Base-by-base conservation (phyloP, 2,888 invertebrate genomes). In the Copidosoma aretas region DNA sequence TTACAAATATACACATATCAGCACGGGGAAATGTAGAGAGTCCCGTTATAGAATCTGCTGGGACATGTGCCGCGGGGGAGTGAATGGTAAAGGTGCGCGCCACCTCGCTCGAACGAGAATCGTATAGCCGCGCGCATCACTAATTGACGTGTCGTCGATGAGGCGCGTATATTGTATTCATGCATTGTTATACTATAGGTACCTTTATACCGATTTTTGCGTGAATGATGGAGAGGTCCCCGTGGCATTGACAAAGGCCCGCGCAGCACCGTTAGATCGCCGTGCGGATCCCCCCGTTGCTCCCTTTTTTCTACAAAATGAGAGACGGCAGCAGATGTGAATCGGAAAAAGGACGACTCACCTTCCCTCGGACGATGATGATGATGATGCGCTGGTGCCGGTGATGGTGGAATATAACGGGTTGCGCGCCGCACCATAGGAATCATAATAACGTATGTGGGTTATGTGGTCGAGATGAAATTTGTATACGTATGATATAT, bases 351-450 rank as follows among this genome's bases (percentile, higher is more conserved):
- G 76, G 1, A 41, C 10, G 19, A 21, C 32, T 14, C 41, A 17
- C 57, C 41, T 64, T 64, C 25, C 22, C 14, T 17, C 41, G 41
- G 14, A 41, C 41, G 41, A 41, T n/a, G n/a, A n/a, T n/a, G n/a
- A n/a, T n/a, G n/a, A n/a, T n/a, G n/a, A n/a, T n/a, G n/a, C 32
- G 32, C 32, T 32, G 32, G 32, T 32, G 32, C 32, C 32, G 32
- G 10, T 19, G 17, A 49, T 19, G 49, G 49, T 76, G 71, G 74
- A 80, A 81, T 83, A 83, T 83, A 83, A 83, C 83, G 82, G 83
- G 83, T 83, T 83, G 77, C 76, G 65, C 71, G 74, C 78, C 77
- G 81, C 8, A 32, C 8, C 8, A 32, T 32, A 32, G 3, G 8
- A 3, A 32, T 8, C 3, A 32, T 32, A 46, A 46, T 15, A 46